Evolutionary conservation across 2,113 vertebrate species (phyloP), one percentile per base, ranked within the genome.

Genomic region (Pampusana beccarii): DNA sequence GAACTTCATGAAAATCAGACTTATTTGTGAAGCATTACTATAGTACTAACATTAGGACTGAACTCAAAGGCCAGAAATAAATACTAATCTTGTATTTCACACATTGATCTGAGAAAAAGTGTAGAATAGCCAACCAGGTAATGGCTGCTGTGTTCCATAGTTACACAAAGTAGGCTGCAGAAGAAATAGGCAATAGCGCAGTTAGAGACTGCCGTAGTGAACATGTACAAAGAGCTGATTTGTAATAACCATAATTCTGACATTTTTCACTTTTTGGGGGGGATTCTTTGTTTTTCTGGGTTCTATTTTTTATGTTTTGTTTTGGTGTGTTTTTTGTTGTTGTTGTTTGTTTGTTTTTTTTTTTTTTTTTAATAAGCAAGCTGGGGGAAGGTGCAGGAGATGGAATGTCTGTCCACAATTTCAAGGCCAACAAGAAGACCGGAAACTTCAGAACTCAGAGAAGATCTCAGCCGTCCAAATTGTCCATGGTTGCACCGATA

Each of bases 381-480:
- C 19, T 13, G 24, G 25, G 38, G 18, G 9, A 25, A 53, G 20
- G 14, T 53, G 17, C 9, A 15, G 14, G 8, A 16, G 14, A 57
- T 66, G 19, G 33, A 87, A 85, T n/a, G 38, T 3, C 29, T 51
- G 19, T 56, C 23, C 31, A 18, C 15, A 44, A 4, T 24, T 24
- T 9, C 26, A 29, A 51, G n/a, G 40, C 10, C 38, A 61, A 8
- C 31, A 85, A 14, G 25, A 60, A 29, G n/a, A 26, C 1, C 26
- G n/a, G 44, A 58, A 85, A 58, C 25, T 62, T 79, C 62, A 46
- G 34, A 79, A 33, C 13, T 26, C 78, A 46, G 38, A 5, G 33
- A 50, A 66, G 53, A 48, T 20, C 20, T 81, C n/a, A 58, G 33
- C 17, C 14, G 13, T 16, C 20, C 0, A 0, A 31, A 31, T 14